Conservation (phyloP, 2,113 vertebrate genomes). For the Eublepharis macularius region DNA sequence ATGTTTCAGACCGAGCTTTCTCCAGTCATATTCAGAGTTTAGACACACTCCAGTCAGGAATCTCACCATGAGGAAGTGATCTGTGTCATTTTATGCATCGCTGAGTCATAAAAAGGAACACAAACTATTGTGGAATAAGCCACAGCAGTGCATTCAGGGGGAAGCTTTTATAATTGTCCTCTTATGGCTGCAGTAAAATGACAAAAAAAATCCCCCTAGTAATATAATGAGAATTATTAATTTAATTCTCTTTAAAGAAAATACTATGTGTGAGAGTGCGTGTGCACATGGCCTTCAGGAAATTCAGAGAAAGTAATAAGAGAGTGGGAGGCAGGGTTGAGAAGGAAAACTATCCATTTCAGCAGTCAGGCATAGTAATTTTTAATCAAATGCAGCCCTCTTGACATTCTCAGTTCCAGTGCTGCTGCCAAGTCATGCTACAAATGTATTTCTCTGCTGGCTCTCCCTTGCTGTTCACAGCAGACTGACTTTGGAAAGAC, state of each 20-base stretch:
- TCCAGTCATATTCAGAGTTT: too few relatives aligned
- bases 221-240: slow-evolving; percentile 54
- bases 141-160: not conserved
- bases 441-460: slow-evolving; percentile 9
- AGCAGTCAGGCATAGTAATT: slow-evolving; percentile 55
- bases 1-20: too few relatives aligned
- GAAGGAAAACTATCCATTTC: not conserved
- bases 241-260: slow-evolving; percentile 37
- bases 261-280: slow-evolving; percentile 17
- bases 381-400: slow-evolving; percentile 57
- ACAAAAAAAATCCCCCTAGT: slow-evolving; percentile 48
- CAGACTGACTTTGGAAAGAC: slow-evolving; percentile 26
- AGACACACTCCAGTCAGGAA: too few relatives aligned
- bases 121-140: not conserved
- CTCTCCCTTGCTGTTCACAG: slow-evolving; percentile 14
- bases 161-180: slow-evolving; percentile 13
- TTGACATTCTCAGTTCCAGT: not conserved
- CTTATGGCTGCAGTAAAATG: slow-evolving; percentile 47
- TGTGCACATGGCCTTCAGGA: slow-evolving; percentile 4
- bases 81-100: not conserved
- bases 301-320: not conserved
- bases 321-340: fast-evolving
- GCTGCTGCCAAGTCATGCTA: slow-evolving; percentile 10
- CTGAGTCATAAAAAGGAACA: not conserved
- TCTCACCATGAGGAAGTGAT: too few relatives aligned